These are phyloP conservation scores for Phainopepla nitens DNA, from an alignment of 2,113 vertebrate genomes.

Conservation along the genomic window DNA sequence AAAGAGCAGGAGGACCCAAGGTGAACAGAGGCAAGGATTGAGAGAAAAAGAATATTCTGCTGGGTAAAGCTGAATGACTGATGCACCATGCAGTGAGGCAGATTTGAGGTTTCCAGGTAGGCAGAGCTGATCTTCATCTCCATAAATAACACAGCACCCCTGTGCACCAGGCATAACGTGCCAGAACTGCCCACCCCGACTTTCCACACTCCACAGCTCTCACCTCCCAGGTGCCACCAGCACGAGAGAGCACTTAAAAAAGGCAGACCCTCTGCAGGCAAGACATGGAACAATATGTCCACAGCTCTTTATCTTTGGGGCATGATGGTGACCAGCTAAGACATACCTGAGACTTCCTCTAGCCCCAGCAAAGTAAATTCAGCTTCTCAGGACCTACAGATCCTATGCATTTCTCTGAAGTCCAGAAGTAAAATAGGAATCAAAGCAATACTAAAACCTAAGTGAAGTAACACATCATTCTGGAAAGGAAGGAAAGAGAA, in stretches of 20 bases:
- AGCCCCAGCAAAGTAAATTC: background rate
- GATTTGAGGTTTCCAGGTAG: background rate
- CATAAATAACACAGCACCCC: rapidly evolving
- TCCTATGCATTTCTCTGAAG: background rate
- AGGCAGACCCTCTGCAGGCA: background rate
- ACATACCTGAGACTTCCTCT: rapidly evolving
- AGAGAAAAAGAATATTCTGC: background rate
- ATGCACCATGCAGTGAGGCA: background rate
- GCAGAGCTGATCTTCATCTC: background rate
- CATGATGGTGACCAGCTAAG: background rate
- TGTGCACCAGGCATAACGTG: rapidly evolving
- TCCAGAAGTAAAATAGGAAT: background rate
- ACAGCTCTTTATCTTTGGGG: background rate
- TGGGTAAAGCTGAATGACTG: background rate
- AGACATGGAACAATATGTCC: background rate
- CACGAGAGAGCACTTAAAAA: background rate
- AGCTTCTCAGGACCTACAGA: background rate
- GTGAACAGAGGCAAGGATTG: background rate
- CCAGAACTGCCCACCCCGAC: background rate
- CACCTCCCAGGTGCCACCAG: background rate
- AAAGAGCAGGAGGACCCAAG: background rate
- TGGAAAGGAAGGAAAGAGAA: background rate
- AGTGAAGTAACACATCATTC: background rate
- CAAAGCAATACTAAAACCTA: background rate
- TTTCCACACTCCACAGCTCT: rapidly evolving